These are phyloP conservation scores for Amphipyra berbera DNA, from an alignment of 2,888 invertebrate genomes.

Conservation along the genomic window DNA sequence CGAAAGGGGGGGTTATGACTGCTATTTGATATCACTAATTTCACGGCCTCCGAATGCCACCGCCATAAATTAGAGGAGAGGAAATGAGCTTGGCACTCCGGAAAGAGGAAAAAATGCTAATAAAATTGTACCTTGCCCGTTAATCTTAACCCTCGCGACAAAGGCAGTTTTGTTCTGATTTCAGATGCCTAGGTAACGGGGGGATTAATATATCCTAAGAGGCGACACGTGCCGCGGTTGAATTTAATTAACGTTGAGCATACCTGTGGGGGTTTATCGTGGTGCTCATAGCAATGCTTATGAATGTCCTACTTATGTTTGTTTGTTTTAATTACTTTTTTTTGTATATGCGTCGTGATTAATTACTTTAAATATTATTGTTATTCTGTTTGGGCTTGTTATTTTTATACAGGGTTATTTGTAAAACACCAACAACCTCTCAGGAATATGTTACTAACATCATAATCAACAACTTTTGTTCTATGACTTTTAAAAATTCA, in stretches of 20 bases:
- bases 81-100: constrained; percentile 84
- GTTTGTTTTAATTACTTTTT: constrained; percentile 53
- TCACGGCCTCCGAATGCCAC: constrained; percentile 75
- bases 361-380: constrained; percentile 2
- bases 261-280: constrained; percentile 60
- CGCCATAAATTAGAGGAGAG: constrained; percentile 83
- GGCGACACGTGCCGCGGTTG: constrained; percentile 61
- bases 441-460: no score
- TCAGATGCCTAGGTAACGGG: constrained; percentile 62
- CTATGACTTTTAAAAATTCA: no score
- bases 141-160: constrained; percentile 81
- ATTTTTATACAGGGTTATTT: no score
- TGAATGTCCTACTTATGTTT: constrained; percentile 43
- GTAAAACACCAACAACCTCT: no score
- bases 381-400: not conserved
- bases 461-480: no score
- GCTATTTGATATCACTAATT: constrained; percentile 84
- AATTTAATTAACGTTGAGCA: constrained; percentile 69
- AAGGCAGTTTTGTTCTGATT: constrained; percentile 79
- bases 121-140: constrained; percentile 86
- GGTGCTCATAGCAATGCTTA: constrained; percentile 52
- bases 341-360: constrained; percentile 20
- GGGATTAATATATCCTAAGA: constrained; percentile 71
- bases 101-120: constrained; percentile 87
- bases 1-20: constrained; percentile 71